phyloP scores from a whole-genome alignment of 2,888 invertebrate species.

The Noctua fimbriata region DNA sequence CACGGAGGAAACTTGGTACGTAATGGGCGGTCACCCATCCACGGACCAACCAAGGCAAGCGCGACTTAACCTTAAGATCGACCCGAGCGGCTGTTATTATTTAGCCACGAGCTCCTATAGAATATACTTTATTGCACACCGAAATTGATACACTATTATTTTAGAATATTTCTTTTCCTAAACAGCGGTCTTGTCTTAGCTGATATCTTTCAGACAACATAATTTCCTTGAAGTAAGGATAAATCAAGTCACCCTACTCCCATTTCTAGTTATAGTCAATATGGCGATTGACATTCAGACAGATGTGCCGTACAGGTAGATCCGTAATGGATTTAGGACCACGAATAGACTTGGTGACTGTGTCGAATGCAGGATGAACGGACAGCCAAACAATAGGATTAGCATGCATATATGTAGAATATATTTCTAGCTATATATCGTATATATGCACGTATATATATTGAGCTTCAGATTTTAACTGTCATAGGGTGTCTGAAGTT shows the following conservation, averaged over 20 bases:
- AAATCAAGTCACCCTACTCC: not conserved
- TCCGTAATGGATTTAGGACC: conserved; percentile 26
- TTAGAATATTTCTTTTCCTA: not conserved
- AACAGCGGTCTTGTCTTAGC: not conserved
- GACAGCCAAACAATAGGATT: not conserved
- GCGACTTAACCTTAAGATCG: too few relatives aligned
- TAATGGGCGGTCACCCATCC: too few relatives aligned
- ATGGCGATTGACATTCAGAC: conserved; percentile 16
- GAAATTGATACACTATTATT: not conserved
- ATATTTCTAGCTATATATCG: not conserved
- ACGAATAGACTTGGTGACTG: conserved; percentile 21
- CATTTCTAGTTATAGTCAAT: not conserved
- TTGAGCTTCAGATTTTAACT: not conserved
- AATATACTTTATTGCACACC: too few relatives aligned
- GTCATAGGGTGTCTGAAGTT: not conserved
- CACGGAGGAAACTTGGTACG: too few relatives aligned
- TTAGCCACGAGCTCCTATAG: too few relatives aligned
- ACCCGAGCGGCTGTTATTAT: too few relatives aligned
- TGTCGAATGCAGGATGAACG: not conserved
- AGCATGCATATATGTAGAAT: too few relatives aligned
- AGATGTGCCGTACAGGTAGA: not conserved
- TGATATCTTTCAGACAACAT: not conserved
- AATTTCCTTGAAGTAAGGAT: not conserved
- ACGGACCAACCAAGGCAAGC: too few relatives aligned
- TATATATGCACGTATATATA: not conserved